Evolutionary conservation across 2,113 vertebrate genomes (phyloP).

Genomic region (Sturnira hondurensis): DNA sequence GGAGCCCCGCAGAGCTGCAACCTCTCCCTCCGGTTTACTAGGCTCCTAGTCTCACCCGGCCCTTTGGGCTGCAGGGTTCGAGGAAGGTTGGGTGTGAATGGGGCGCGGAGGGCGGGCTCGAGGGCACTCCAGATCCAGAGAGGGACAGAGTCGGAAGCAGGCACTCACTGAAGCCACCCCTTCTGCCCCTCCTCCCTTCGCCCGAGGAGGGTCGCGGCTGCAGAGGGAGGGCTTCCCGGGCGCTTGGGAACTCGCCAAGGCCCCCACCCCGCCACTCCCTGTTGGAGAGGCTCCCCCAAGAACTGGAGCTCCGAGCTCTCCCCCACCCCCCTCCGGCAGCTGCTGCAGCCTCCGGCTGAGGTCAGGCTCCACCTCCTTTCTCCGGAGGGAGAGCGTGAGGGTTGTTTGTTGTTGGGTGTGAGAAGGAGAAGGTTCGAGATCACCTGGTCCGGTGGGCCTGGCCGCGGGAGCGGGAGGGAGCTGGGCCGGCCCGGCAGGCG

Average conservation of each 20-base stretch:
- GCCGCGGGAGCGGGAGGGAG: not conserved
- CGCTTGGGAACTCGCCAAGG: not conserved
- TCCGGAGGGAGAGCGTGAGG: slow-evolving; percentile 49
- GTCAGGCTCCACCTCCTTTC: slow-evolving; percentile 70
- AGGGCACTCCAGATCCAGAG: not conserved
- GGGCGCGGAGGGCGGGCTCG: not conserved
- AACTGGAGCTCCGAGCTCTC: not conserved
- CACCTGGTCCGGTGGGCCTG: slow-evolving; percentile 62
- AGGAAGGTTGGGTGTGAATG: not conserved
- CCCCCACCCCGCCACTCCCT: slow-evolving; percentile 53
- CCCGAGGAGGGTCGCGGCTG: not conserved
- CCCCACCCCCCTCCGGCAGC: slow-evolving; percentile 24
- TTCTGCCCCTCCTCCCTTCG: slow-evolving; percentile 15
- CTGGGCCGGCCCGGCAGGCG: not conserved
- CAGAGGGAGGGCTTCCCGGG: not conserved
- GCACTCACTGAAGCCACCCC: slow-evolving; percentile 20
- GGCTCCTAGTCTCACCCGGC: not conserved
- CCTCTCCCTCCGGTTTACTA: not conserved
- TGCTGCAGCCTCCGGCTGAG: slow-evolving; percentile 67
- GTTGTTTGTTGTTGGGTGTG: slow-evolving; percentile 72
- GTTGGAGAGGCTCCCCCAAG: slow-evolving; percentile 27
- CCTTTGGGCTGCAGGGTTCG: not conserved
- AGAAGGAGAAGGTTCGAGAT: slow-evolving; percentile 66
- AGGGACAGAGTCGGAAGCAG: slow-evolving; percentile 13
- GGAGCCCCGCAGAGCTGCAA: slow-evolving; percentile 14